These are phyloP conservation scores for Hydriomena furcata DNA, from an alignment of 2,888 invertebrate species.

Conservation along the genomic window DNA sequence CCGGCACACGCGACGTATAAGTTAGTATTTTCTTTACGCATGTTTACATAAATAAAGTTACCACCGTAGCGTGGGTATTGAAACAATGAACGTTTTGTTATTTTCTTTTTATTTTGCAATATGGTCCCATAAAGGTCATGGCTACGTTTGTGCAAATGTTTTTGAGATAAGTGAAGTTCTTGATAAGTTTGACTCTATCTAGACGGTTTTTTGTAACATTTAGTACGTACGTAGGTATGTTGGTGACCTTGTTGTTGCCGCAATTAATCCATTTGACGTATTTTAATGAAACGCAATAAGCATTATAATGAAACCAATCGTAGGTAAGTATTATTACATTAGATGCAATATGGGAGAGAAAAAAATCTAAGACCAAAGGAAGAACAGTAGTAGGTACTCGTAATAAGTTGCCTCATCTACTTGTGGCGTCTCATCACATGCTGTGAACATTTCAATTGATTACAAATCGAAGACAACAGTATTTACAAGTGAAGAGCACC, in stretches of 20 bases:
- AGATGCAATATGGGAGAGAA: too few relatives aligned
- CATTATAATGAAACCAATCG: too few relatives aligned
- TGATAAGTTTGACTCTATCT: too few relatives aligned
- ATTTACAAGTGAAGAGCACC: slow-evolving; percentile 50
- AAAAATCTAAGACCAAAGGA: too few relatives aligned
- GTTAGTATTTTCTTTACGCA: slow-evolving; percentile 21
- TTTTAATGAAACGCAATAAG: too few relatives aligned
- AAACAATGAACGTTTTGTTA: neutral
- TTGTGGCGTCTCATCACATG: slow-evolving; percentile 65
- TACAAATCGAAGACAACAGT: slow-evolving; percentile 63
- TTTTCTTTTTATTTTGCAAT: slow-evolving; percentile 7
- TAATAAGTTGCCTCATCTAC: slow-evolving; percentile 42
- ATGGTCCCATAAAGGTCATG: slow-evolving; percentile 18
- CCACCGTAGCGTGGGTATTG: neutral
- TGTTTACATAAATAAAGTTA: slow-evolving; percentile 11
- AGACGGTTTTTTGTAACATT: too few relatives aligned
- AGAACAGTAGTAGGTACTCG: slow-evolving; percentile 24
- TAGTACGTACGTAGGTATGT: too few relatives aligned
- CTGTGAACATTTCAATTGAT: slow-evolving; percentile 66
- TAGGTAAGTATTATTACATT: too few relatives aligned
- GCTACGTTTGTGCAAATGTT: slow-evolving; percentile 16
- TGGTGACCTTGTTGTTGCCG: too few relatives aligned
- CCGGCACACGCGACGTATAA: slow-evolving; percentile 35
- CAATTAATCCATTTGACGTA: too few relatives aligned
- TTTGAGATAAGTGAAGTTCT: neutral